A percentile compares a stretch with the other conserved stretches of the same genome.
phyloP scores from a whole-genome alignment of 2,888 invertebrate genomes.

The Leptura quadrifasciata region DNA sequence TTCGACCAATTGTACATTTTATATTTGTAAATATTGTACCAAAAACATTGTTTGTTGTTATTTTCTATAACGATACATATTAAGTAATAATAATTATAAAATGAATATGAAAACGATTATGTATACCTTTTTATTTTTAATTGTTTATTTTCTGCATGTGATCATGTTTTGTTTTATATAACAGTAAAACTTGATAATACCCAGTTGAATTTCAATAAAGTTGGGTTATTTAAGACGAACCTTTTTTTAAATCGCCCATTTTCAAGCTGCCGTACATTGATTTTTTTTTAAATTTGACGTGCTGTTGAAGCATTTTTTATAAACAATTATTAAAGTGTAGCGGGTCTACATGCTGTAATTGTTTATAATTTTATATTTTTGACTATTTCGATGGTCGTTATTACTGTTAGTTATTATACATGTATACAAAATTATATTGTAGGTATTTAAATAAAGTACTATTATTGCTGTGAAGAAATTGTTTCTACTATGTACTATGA shows the following conservation, averaged over 20 bases:
- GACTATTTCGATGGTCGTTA: constrained; percentile 54
- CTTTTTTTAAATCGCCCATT: constrained; percentile 41
- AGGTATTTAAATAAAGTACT: constrained; percentile 62
- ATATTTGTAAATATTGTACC: constrained; percentile 44
- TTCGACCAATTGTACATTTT: constrained; percentile 36
- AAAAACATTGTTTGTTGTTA: constrained; percentile 38
- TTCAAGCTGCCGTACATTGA: constrained; percentile 46
- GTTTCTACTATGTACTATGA: constrained; percentile 28
- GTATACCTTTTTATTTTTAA: constrained; percentile 30
- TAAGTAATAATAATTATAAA: constrained; percentile 13
- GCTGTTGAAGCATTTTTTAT: constrained; percentile 52
- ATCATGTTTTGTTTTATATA: constrained; percentile 34
- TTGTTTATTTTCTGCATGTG: constrained; percentile 13
- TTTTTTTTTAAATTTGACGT: constrained; percentile 44
- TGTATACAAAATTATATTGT: constrained; percentile 62
- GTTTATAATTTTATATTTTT: constrained; percentile 58
- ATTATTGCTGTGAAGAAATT: constrained; percentile 60
- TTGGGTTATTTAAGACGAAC: constrained; percentile 42
- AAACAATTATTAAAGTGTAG: constrained; percentile 54
- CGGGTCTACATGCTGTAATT: constrained; percentile 56
- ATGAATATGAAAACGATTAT: constrained; percentile 5
- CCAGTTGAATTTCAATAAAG: constrained; percentile 41
- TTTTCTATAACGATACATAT: constrained; percentile 34
- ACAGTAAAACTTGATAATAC: constrained; percentile 46
- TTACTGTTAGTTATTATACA: constrained; percentile 60